phyloP scores from a whole-genome alignment of 2,113 vertebrate species.

The Calyptommatus sinebrachiatus region DNA sequence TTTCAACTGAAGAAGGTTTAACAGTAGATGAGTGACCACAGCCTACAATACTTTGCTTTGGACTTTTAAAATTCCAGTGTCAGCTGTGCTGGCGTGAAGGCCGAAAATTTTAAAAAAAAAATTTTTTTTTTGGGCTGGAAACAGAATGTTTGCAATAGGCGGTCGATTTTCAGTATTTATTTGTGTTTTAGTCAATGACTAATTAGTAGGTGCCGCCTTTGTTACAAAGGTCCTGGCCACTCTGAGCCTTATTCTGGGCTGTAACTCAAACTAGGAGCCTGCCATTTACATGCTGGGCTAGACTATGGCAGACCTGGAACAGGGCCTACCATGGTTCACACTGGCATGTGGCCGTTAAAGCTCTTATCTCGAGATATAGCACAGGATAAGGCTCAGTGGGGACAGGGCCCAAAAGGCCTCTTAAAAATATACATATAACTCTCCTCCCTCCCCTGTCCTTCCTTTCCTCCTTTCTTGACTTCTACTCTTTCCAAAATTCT shows the following conservation, averaged over 20 bases:
- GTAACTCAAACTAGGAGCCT: no score
- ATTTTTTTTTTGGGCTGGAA: conserved; percentile 45
- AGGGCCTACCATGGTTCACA: no score
- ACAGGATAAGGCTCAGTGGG: no score
- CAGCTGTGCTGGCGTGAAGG: conserved; percentile 69
- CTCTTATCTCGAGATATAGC: no score
- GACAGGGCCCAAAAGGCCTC: conserved; percentile 73
- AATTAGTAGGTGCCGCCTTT: conserved; percentile 95
- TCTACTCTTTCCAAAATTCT: background rate
- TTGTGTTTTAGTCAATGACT: conserved; percentile 99
- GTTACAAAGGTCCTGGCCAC: conserved; percentile 47
- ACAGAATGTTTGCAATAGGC: conserved; percentile 65
- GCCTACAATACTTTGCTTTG: conserved; percentile 64
- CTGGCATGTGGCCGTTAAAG: no score
- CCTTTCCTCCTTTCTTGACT: conserved; percentile 43
- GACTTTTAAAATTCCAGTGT: conserved; percentile 72
- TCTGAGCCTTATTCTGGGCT: no score
- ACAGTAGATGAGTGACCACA: no score
- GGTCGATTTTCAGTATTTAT: conserved; percentile 85
- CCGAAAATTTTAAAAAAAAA: conserved; percentile 63
- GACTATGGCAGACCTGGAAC: no score
- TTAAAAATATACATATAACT: conserved; percentile 9
- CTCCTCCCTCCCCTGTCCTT: background rate
- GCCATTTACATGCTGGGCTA: no score
- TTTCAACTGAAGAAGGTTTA: no score